Conservation (phyloP, 1,140 invertebrate genomes). For the Drosophila leontia region DNA sequence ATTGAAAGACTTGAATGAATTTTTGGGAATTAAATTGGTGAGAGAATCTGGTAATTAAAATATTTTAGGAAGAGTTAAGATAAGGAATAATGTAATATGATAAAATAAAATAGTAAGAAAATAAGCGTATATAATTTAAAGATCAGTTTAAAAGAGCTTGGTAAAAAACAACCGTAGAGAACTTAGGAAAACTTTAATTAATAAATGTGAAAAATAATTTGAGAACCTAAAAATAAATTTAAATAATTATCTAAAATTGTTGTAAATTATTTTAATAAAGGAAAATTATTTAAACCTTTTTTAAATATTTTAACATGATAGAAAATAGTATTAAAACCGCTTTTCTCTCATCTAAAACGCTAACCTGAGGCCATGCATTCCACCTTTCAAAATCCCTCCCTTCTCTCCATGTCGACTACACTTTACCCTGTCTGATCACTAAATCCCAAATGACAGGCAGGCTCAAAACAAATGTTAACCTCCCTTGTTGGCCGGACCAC, state of each 20-base stretch:
- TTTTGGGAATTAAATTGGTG: slow-evolving; percentile 1
- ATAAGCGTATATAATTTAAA: not conserved
- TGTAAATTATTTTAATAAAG: too few species aligned
- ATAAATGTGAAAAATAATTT: not conserved
- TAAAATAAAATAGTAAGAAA: too few species aligned
- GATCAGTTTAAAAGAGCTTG: accelerated
- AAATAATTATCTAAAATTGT: too few species aligned
- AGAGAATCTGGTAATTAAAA: not conserved
- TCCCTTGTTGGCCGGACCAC: not conserved
- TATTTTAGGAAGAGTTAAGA: not conserved
- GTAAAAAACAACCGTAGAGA: not conserved
- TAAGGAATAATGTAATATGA: not conserved
- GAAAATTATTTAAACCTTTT: too few species aligned
- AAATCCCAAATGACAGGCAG: slow-evolving; percentile 60
- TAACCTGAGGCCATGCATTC: slow-evolving; percentile 5
- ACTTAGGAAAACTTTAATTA: too few species aligned
- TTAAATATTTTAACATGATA: too few species aligned
- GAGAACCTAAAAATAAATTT: not conserved
- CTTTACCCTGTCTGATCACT: slow-evolving; percentile 25
- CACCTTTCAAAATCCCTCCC: slow-evolving; percentile 4
- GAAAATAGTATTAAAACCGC: not conserved
- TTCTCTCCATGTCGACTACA: slow-evolving; percentile 16
- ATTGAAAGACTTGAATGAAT: slow-evolving; percentile 33
- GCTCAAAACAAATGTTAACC: slow-evolving; percentile 67
- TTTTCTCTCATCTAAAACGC: not conserved